phyloP scores from a whole-genome alignment of 2,797 vertebrate species.

The Fratercula arctica region DNA sequence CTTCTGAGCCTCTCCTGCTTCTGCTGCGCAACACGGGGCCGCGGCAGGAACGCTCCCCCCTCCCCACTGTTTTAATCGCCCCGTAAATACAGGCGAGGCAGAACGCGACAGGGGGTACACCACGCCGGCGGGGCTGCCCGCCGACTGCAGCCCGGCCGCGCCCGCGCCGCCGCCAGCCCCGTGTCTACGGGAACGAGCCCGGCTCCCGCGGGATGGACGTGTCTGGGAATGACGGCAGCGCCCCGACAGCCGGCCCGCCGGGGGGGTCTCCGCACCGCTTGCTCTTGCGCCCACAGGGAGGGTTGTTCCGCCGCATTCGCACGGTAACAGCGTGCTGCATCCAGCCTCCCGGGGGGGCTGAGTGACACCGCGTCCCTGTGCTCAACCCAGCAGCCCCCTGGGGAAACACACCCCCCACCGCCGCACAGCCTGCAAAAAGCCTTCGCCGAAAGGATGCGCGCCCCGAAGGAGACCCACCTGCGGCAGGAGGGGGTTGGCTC shows the following conservation, averaged over 20 bases:
- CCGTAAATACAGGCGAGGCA: neutral
- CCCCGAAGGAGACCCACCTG: neutral
- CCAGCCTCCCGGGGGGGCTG: neutral
- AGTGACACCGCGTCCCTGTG: fast-evolving
- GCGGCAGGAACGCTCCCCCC: fast-evolving
- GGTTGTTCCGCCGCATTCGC: neutral
- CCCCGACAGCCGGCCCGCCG: neutral
- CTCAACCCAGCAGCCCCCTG: fast-evolving
- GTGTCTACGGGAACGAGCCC: neutral
- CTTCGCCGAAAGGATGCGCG: fast-evolving
- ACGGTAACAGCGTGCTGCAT: neutral
- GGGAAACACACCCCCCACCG: neutral
- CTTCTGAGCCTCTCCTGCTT: neutral
- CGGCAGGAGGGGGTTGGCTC: fast-evolving
- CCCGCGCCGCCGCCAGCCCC: neutral
- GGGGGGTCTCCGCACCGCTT: neutral
- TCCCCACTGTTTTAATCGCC: neutral
- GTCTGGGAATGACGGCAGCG: neutral
- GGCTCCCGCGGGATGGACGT: neutral
- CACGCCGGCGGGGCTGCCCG: neutral
- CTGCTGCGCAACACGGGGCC: neutral
- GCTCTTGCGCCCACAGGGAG: neutral
- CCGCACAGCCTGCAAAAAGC: neutral
- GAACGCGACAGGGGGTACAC: no score
- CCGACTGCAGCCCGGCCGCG: neutral